A percentile compares a stretch with the other conserved stretches of the same genome.
Evolutionary conservation across 2,113 vertebrate species (phyloP).

Genomic region (Chinchilla lanigera): DNA sequence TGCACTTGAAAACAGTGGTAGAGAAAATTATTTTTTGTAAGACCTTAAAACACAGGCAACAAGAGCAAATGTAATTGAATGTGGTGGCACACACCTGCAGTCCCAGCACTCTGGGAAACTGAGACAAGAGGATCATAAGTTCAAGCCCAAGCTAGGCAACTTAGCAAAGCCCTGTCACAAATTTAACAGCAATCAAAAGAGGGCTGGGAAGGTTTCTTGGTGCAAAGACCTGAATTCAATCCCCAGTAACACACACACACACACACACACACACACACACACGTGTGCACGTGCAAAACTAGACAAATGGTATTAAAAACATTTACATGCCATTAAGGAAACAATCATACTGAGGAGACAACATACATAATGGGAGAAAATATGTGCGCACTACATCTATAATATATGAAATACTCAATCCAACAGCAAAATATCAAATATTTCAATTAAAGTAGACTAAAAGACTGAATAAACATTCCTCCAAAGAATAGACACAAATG

Average conservation of each 20-base stretch:
- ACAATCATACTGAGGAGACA: neutral
- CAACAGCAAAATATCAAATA: neutral
- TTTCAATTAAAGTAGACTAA: neutral
- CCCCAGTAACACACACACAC: neutral
- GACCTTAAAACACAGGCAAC: neutral
- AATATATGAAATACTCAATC: neutral
- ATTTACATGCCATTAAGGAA: neutral
- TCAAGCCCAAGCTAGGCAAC: neutral
- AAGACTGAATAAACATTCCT: neutral
- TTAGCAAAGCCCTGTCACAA: neutral
- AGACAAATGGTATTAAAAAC: neutral
- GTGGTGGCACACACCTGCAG: neutral
- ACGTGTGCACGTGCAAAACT: neutral
- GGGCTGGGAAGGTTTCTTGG: neutral
- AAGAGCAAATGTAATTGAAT: neutral
- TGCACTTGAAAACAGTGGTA: neutral
- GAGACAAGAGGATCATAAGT: neutral
- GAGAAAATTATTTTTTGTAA: neutral
- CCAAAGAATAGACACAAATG: neutral
- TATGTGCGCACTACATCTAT: neutral
- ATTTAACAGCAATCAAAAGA: neutral
- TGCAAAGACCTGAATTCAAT: neutral
- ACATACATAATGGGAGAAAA: neutral
- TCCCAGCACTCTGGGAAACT: neutral
- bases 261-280: neutral